phyloP scores from a whole-genome alignment of 2,797 vertebrate species.

The Mallotus villosus region DNA sequence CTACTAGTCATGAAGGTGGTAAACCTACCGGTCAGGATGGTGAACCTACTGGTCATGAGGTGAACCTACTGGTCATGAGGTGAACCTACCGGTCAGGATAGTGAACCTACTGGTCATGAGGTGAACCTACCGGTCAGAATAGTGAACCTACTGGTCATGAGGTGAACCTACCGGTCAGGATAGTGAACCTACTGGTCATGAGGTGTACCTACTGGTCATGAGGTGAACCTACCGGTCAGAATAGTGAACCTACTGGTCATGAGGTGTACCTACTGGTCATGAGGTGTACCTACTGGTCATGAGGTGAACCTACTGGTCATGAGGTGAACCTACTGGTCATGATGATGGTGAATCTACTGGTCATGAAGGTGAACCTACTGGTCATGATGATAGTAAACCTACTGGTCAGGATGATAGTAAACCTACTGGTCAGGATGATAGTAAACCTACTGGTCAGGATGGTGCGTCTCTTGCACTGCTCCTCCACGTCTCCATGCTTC shows the following conservation, averaged over 20 bases:
- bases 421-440: neutral
- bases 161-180: neutral
- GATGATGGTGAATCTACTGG: neutral
- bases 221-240: neutral
- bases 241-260: neutral
- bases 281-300: neutral
- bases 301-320: too few relatives aligned
- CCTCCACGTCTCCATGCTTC: conserved; percentile 94
- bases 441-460: conserved; percentile 85
- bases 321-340: neutral
- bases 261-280: neutral
- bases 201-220: neutral
- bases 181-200: neutral
- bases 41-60: too few relatives aligned
- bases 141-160: neutral
- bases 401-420: neutral
- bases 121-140: too few relatives aligned
- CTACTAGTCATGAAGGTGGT: too few relatives aligned
- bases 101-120: too few relatives aligned
- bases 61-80: too few relatives aligned
- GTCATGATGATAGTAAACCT: neutral
- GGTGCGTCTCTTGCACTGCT: conserved; percentile 96
- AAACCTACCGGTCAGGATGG: too few relatives aligned
- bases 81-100: too few relatives aligned
- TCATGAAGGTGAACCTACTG: too few relatives aligned